Evolutionary conservation across 2,113 vertebrate genomes (phyloP), one percentile per base, ranked within the genome.

Genomic region (Callipepla californica): DNA sequence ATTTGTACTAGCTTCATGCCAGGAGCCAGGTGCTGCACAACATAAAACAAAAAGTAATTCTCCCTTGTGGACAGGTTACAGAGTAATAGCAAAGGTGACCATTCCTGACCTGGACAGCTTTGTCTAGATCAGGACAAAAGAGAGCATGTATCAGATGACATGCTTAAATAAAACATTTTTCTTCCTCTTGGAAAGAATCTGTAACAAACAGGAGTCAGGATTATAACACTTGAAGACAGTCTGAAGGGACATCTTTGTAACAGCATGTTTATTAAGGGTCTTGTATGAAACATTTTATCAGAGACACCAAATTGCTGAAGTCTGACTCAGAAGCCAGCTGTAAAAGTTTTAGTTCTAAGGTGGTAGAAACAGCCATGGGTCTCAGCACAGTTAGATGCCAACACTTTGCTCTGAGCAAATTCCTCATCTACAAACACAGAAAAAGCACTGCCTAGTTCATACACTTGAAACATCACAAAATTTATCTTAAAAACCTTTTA

Each of bases 1-100:
- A 96, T 96, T 96, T 96, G 95, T 92, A 94, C 85, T 96, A 95
- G 92, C 85, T 75, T 53, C 1, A 15, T 80, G 73, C 90, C 88
- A 94, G 65, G 26, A 95, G 15, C 85, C 74, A 73, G 62, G 30
- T 78, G 50, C 85, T 90, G 61, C 20, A 68, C 93, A 76, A 93
- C 96, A 96, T 96, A 96, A 96, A 96, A 47, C 90, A 96, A 96
- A 96, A 96, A 96, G 92, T 94, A 96, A 96, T 96, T 96, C 92
- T 86, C 76, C 75, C 30, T 61, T 86, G 32, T 0, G 8, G 93
- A 94, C 92, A 94, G 59, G 85, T 88, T 94, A 92, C 73, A 86
- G 91, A 95, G 63, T 91, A 92, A 95, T 86, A 94, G 94, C 94
- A 94, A 94, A 93, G 85, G 85, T 95, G 91, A 94, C 90, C 83